phyloP scores from a whole-genome alignment of 2,888 invertebrate species.

The Sipha maydis region DNA sequence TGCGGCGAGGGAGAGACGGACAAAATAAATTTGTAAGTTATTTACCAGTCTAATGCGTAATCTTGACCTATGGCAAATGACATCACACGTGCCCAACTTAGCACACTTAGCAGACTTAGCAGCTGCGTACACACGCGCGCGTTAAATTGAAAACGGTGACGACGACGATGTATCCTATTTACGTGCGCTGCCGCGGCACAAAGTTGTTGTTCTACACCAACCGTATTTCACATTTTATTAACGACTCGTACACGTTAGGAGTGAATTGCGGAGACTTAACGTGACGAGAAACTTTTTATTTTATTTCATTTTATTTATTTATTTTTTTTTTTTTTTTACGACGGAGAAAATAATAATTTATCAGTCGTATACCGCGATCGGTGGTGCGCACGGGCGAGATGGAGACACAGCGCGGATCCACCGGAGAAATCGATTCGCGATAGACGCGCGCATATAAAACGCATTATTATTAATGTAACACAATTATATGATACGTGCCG shows the following conservation, averaged over 20 bases:
- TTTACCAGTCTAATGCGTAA: constrained; percentile 14
- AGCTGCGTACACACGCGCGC: not conserved
- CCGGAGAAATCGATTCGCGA: not conserved
- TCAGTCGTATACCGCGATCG: not conserved
- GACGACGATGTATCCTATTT: not conserved
- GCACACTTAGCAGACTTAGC: not conserved
- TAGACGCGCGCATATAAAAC: not conserved
- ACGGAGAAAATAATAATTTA: constrained; percentile 16
- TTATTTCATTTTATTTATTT: not conserved
- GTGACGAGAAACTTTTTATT: not conserved
- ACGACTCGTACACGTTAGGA: constrained; percentile 1
- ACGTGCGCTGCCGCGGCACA: not conserved
- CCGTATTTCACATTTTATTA: constrained; percentile 44
- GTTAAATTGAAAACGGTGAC: constrained; percentile 35
- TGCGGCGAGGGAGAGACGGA: not conserved
- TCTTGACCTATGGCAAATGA: constrained; percentile 51
- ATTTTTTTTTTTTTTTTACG: constrained; percentile 8
- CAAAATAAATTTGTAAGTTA: not conserved
- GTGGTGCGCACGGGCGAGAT: not conserved
- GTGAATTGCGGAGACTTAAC: not conserved
- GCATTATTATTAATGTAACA: not conserved
- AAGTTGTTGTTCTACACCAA: constrained; percentile 9
- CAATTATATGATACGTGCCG: too few species aligned
- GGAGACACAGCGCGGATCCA: not conserved
- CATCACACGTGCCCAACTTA: constrained; percentile 24